phyloP scores from a whole-genome alignment of 2,113 vertebrate genomes.

The Lontra canadensis region DNA sequence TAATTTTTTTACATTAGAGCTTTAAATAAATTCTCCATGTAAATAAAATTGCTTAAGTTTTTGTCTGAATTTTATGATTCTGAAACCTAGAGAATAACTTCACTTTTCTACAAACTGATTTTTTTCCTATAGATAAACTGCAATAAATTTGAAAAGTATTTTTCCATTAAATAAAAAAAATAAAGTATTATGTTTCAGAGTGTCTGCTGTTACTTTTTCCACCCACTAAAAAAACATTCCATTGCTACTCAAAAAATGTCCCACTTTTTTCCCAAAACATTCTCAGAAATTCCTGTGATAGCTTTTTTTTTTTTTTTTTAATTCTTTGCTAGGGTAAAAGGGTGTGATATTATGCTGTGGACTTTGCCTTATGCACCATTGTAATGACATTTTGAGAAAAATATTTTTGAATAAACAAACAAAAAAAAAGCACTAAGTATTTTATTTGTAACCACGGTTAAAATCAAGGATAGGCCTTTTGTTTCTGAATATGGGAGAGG shows the following conservation, averaged over 20 bases:
- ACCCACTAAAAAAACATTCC: slow-evolving; percentile 73
- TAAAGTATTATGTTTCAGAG: slow-evolving; percentile 17
- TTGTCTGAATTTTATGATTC: slow-evolving; percentile 16
- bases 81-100: neutral
- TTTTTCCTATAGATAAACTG: slow-evolving; percentile 7
- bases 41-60: neutral
- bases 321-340: neutral
- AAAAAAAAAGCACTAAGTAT: slow-evolving; percentile 75
- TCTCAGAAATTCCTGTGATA: slow-evolving; percentile 54
- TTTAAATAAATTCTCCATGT: neutral
- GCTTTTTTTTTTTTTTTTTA: neutral
- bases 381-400: slow-evolving; percentile 81
- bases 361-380: slow-evolving; percentile 51
- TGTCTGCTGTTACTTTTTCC: slow-evolving; percentile 47
- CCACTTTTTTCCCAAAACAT: slow-evolving; percentile 47
- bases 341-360: neutral
- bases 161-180: slow-evolving; percentile 56
- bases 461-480: slow-evolving; percentile 76
- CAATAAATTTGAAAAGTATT: slow-evolving; percentile 51
- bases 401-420: slow-evolving; percentile 76
- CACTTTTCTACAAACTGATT: neutral
- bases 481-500: slow-evolving; percentile 78
- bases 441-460: slow-evolving; percentile 64
- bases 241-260: slow-evolving; percentile 51
- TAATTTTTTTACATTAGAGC: neutral